phyloP scores from a whole-genome alignment of 1,140 invertebrate species.

The Triops cancriformis region DNA sequence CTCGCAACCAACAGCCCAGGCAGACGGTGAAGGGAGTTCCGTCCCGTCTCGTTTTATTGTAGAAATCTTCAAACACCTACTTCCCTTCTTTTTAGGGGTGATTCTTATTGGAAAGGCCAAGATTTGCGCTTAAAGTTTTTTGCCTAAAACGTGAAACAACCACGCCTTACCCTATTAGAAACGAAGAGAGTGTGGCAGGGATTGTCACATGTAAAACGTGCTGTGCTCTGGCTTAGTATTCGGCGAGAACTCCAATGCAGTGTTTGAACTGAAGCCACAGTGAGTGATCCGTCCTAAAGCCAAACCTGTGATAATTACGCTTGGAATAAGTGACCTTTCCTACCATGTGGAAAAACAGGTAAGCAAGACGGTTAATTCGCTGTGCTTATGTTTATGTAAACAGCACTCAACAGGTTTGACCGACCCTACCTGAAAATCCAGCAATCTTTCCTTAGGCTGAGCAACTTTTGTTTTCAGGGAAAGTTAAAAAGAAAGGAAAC shows the following conservation, averaged over 20 bases:
- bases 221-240: background rate
- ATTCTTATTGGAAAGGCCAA: background rate
- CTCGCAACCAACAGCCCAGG: background rate
- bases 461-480: background rate
- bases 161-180: background rate
- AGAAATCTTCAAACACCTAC: slow-evolving; percentile 7
- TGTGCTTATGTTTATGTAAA: background rate
- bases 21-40: background rate
- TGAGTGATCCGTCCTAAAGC: background rate
- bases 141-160: background rate
- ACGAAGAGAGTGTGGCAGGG: background rate
- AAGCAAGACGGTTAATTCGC: background rate
- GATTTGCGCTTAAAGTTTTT: background rate
- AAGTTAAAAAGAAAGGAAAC: background rate
- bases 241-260: background rate
- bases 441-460: background rate
- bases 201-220: background rate
- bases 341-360: slow-evolving; percentile 1
- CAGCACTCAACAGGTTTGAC: background rate
- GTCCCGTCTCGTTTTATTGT: background rate
- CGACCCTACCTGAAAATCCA: background rate
- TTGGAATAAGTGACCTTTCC: background rate
- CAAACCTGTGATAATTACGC: background rate
- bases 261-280: background rate
- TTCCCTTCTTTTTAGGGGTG: background rate